phyloP scores from a whole-genome alignment of 2,797 vertebrate genomes.

The Sebastes vulpes region DNA sequence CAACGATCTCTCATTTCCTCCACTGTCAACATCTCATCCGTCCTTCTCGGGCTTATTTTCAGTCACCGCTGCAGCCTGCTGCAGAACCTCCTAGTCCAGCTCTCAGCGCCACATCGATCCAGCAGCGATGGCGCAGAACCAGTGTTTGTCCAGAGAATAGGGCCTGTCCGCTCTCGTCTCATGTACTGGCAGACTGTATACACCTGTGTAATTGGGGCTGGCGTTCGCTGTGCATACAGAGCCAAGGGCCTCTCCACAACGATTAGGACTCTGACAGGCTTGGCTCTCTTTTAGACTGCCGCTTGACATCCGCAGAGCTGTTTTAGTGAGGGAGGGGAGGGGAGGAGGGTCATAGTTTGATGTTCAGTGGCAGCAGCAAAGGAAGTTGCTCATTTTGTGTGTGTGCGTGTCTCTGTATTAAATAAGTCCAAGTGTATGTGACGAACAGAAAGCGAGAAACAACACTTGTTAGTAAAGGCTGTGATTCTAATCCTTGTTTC shows the following conservation, averaged over 20 bases:
- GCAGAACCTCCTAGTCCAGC: constrained; percentile 4
- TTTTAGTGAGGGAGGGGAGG: background rate
- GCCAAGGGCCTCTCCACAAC: constrained; percentile 70
- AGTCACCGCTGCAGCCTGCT: constrained; percentile 2
- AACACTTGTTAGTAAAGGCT: constrained; percentile 7
- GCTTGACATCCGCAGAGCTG: constrained; percentile 58
- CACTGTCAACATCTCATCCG: constrained; percentile 36
- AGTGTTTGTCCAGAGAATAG: constrained; percentile 64
- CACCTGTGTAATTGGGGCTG: constrained; percentile 80
- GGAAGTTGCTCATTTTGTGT: constrained; percentile 5
- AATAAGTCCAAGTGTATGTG: background rate
- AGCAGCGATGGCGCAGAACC: constrained; percentile 57
- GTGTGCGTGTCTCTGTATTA: background rate
- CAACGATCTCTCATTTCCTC: constrained; percentile 15
- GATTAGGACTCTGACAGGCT: constrained; percentile 76
- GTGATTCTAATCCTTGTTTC: constrained; percentile 19
- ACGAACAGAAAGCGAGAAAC: background rate
- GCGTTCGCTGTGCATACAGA: constrained; percentile 71
- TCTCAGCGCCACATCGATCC: constrained; percentile 63
- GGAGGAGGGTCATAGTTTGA: constrained; percentile 8
- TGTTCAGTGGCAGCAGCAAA: constrained; percentile 10
- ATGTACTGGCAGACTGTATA: constrained; percentile 65
- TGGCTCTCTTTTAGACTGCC: constrained; percentile 65
- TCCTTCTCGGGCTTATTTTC: constrained; percentile 19
- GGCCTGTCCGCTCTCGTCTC: constrained; percentile 45